Evolutionary conservation across 2,888 invertebrate species (phyloP), one percentile per base, ranked within the genome.

Genomic region (Agrotis puta): DNA sequence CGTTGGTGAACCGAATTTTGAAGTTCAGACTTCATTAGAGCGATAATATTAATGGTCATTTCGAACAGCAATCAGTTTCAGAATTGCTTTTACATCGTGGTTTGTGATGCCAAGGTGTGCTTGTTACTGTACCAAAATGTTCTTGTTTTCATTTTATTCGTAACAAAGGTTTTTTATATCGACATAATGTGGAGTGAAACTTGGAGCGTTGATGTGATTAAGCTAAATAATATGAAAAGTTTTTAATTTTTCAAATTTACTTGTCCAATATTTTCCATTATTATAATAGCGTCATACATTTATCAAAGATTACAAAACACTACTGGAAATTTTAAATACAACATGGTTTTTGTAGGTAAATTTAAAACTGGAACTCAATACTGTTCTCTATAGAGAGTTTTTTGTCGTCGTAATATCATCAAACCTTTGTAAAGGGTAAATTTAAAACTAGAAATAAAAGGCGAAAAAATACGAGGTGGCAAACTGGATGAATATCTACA

Each of bases 121-220:
- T 84, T 81, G 85, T 83, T 72, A 79, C 74, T 76, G 70, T 74
- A 83, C 69, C 68, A 58, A 77, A 83, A 79, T 79, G 84, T 83
- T 83, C 71, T 82, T 85, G 83, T 87, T 87, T 85, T 80, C 80
- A 70, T 87, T 85, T 81, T 68, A 79, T 81, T 77, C 62, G 73
- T 70, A 78, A 84, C 77, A 83, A 87, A 81, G 68, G 64, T 22
- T 71, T 81, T 85, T 85, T 82, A 82, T 77, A 61, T 70, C 53
- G 24, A 74, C 70, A 27, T 63, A 74, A 79, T 53, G 24, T 51
- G 39, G 47, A 71, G 74, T 82, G 69, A 64, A 72, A 43, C 53
- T 39, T 61, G 27, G 43, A 45, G 24, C 61, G 18, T 57, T 24
- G n/a, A 48, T 68, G 43, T 24, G 18, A 33, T 56, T n/a, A 14